Evolutionary conservation across 2,797 vertebrate species (phyloP).

Genomic region (Scarus forsteni): DNA sequence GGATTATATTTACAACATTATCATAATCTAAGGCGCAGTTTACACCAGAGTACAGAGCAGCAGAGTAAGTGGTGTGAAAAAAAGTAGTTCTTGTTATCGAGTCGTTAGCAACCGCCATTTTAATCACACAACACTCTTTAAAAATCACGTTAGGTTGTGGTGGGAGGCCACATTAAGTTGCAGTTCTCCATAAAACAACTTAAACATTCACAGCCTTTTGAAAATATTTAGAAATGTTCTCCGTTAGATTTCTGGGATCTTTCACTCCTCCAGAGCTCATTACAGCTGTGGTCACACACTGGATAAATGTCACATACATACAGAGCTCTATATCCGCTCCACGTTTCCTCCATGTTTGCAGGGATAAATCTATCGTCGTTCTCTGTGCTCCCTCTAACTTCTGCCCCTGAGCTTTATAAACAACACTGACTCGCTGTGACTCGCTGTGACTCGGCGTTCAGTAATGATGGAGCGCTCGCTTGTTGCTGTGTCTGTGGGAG

Average conservation of each 20-base stretch:
- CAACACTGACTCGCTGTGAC: conserved; percentile 18
- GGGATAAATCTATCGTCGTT: conserved; percentile 14
- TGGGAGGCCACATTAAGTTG: too few species aligned
- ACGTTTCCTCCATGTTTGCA: conserved; percentile 4
- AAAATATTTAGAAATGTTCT: neutral
- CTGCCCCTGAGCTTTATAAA: conserved; percentile 26
- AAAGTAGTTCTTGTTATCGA: too few species aligned
- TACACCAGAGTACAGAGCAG: too few species aligned
- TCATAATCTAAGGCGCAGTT: too few species aligned
- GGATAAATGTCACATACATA: neutral
- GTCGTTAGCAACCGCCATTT: too few species aligned
- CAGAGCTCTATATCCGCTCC: neutral
- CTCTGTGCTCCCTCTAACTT: conserved; percentile 3
- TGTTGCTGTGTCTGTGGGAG: conserved; percentile 28
- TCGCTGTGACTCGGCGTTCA: conserved; percentile 3
- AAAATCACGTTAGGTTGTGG: too few species aligned
- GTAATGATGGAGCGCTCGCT: conserved; percentile 37
- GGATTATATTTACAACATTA: too few species aligned
- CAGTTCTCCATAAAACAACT: neutral
- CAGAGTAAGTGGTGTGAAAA: too few species aligned
- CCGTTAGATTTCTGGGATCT: neutral
- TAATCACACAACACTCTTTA: too few species aligned
- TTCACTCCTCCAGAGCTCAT: conserved; percentile 13
- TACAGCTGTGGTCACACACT: neutral
- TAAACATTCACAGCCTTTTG: neutral